Conservation (phyloP, 92 coral and sea anemone species). For the Siderastrea siderea region DNA sequence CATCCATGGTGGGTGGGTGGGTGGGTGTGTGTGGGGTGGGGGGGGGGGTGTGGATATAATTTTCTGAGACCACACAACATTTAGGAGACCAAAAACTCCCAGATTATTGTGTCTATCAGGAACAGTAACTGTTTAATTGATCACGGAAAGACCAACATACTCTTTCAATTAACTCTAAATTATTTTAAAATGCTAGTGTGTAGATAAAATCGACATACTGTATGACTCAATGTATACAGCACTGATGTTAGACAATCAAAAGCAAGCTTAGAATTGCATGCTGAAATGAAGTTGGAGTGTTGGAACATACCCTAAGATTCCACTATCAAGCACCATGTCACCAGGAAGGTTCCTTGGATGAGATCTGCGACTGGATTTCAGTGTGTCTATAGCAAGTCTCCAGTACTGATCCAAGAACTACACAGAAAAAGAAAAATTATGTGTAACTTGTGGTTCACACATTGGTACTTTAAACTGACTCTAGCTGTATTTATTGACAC, state of each 20-base stretch:
- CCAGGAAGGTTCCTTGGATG: slow-evolving; percentile 96
- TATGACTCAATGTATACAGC: no score
- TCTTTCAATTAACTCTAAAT: no score
- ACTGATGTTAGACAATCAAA: not conserved
- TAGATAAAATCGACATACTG: no score
- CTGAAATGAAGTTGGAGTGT: not conserved
- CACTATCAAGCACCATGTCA: slow-evolving; percentile 86
- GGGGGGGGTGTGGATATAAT: no score
- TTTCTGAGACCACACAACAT: not conserved
- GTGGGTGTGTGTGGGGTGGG: no score
- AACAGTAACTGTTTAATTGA: no score
- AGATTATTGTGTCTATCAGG: no score
- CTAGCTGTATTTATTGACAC: no score
- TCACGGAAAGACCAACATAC: no score
- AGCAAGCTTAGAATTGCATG: not conserved
- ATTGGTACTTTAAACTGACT: no score
- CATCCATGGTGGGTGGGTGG: no score
- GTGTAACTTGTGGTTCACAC: not conserved
- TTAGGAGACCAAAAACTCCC: not conserved
- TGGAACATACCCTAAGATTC: slow-evolving; percentile 85
- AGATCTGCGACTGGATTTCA: slow-evolving; percentile 89
- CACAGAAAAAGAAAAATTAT: slow-evolving; percentile 3
- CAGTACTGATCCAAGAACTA: slow-evolving; percentile 91
- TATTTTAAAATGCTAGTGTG: no score
- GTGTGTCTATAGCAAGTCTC: slow-evolving; percentile 84